Evolutionary conservation across 1,140 invertebrate species (phyloP).

Genomic region (Uloborus diversus): DNA sequence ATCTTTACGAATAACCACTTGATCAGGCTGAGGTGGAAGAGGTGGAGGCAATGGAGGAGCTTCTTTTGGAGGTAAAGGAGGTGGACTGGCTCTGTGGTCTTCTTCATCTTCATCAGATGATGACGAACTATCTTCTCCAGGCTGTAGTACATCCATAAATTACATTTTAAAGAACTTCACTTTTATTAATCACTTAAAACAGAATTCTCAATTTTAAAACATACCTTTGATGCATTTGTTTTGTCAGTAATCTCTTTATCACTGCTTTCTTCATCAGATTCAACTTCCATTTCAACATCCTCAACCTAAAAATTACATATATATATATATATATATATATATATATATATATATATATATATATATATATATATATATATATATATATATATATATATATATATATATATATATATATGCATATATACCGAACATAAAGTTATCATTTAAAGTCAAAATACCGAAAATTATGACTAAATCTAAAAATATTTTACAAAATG

Average conservation of each 20-base stretch:
- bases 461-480: too few species aligned
- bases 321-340: too few species aligned
- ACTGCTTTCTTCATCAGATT: slow-evolving; percentile 75
- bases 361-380: too few species aligned
- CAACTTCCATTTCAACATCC: slow-evolving; percentile 80
- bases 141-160: not conserved
- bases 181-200: not conserved
- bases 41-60: slow-evolving; percentile 78
- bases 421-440: too few species aligned
- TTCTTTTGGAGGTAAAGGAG: slow-evolving; percentile 78
- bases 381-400: too few species aligned
- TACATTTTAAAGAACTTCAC: not conserved
- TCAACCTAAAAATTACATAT: slow-evolving; percentile 70
- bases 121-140: slow-evolving; percentile 63
- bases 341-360: too few species aligned
- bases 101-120: slow-evolving; percentile 75
- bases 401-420: too few species aligned
- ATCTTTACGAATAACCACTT: slow-evolving; percentile 93
- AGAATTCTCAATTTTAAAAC: not conserved
- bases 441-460: too few species aligned
- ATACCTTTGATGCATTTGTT: slow-evolving; percentile 26
- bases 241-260: slow-evolving; percentile 58
- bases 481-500: too few species aligned
- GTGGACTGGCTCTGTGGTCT: slow-evolving; percentile 68
- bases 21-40: slow-evolving; percentile 81